phyloP scores from a whole-genome alignment of 1,140 invertebrate genomes.

The Anoplophora glabripennis region DNA sequence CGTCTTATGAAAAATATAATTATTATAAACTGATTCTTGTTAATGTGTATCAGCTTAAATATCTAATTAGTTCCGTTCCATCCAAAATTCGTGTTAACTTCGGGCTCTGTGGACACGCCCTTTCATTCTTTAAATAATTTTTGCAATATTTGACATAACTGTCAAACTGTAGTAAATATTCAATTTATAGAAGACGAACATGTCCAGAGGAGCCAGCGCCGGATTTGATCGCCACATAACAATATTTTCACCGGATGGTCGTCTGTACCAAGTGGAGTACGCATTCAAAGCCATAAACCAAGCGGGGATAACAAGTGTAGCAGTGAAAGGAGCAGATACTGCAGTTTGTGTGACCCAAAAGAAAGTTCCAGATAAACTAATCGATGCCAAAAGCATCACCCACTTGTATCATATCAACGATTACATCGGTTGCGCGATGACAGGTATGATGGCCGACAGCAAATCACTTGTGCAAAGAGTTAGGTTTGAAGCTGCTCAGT shows the following conservation, averaged over 20 bases:
- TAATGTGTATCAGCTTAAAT: too few relatives aligned
- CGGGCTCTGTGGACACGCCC: too few relatives aligned
- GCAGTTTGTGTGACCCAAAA: constrained; percentile 97
- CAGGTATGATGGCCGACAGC: constrained; percentile 96
- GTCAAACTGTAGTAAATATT: too few relatives aligned
- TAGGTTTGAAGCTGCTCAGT: constrained; percentile 95
- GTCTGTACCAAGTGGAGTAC: constrained; percentile 99
- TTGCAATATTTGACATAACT: too few relatives aligned
- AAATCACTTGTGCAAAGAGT: constrained; percentile 96
- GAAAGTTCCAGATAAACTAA: constrained; percentile 95
- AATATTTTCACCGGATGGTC: constrained; percentile 98
- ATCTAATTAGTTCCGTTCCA: too few relatives aligned
- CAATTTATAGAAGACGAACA: constrained; percentile 46
- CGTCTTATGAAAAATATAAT: too few relatives aligned
- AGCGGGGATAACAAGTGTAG: constrained; percentile 95
- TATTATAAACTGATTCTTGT: too few relatives aligned
- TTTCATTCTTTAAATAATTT: too few relatives aligned
- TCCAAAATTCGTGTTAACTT: too few relatives aligned
- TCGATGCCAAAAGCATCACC: constrained; percentile 90
- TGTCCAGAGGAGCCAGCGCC: constrained; percentile 97
- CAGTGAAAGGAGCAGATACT: constrained; percentile 84
- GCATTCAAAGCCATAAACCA: constrained; percentile 99
- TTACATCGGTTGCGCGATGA: constrained; percentile 97
- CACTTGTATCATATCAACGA: constrained; percentile 91
- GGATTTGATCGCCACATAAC: constrained; percentile 99